These are phyloP conservation scores for Psephotus haematonotus DNA, from an alignment of 2,113 vertebrate genomes.

Conservation along the genomic window DNA sequence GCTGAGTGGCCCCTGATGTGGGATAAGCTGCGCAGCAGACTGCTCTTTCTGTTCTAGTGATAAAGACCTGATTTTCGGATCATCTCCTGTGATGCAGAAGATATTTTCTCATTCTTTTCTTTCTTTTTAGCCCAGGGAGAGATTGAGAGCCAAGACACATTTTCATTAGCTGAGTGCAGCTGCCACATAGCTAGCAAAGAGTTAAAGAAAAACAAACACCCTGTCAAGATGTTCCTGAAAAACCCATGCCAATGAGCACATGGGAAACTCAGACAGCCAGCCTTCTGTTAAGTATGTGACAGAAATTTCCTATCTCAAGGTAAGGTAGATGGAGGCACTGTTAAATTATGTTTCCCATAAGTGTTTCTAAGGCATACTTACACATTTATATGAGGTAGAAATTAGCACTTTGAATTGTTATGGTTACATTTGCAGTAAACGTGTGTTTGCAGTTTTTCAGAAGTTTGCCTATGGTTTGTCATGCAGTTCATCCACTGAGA, in stretches of 20 bases:
- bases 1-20: neutral
- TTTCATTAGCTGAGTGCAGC: neutral
- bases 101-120: neutral
- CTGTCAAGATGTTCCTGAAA: constrained; percentile 40
- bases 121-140: neutral
- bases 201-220: constrained; percentile 57
- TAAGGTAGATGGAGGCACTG: constrained; percentile 52
- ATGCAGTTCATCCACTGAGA: constrained; percentile 54
- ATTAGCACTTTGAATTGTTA: constrained; percentile 68
- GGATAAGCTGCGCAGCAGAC: neutral
- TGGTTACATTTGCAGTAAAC: constrained; percentile 59
- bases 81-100: fast-evolving
- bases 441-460: constrained; percentile 65
- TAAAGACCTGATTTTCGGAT: neutral
- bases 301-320: constrained; percentile 64
- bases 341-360: constrained; percentile 70
- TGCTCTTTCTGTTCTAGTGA: neutral
- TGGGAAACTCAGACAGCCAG: constrained; percentile 24
- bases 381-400: constrained; percentile 65
- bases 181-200: neutral
- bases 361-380: constrained; percentile 65
- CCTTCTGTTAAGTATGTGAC: constrained; percentile 60
- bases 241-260: constrained; percentile 41
- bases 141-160: neutral
- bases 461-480: constrained; percentile 47